These are phyloP conservation scores for Manis pentadactyla DNA, from an alignment of 2,797 vertebrate genomes.

Conservation along the genomic window DNA sequence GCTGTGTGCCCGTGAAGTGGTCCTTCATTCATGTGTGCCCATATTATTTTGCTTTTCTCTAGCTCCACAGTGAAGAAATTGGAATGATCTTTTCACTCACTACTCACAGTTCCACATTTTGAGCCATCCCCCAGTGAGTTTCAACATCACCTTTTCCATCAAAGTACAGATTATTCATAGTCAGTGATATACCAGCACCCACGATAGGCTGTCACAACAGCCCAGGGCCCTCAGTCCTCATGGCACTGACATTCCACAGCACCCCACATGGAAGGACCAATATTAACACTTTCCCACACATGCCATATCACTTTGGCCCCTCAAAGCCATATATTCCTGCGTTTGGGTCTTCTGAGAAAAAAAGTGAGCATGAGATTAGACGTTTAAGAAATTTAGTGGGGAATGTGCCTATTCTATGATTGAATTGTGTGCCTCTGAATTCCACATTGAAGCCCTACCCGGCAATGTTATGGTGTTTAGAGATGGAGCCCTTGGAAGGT, in stretches of 20 bases:
- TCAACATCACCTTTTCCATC: too few relatives aligned
- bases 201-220: neutral
- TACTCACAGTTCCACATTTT: neutral
- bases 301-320: too few relatives aligned
- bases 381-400: neutral
- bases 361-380: neutral
- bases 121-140: neutral
- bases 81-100: neutral
- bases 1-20: neutral
- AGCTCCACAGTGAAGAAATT: neutral
- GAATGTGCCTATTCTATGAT: neutral
- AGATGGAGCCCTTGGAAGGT: neutral
- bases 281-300: neutral
- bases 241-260: neutral
- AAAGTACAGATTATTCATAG: neutral
- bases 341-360: neutral
- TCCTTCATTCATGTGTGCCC: neutral
- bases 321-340: neutral
- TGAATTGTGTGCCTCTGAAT: neutral
- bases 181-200: too few relatives aligned
- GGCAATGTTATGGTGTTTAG: neutral
- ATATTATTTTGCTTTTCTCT: neutral
- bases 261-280: neutral
- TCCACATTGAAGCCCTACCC: neutral
- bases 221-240: neutral